These are phyloP conservation scores for Masticophis lateralis DNA, from an alignment of 2,797 vertebrate genomes.

Conservation along the genomic window DNA sequence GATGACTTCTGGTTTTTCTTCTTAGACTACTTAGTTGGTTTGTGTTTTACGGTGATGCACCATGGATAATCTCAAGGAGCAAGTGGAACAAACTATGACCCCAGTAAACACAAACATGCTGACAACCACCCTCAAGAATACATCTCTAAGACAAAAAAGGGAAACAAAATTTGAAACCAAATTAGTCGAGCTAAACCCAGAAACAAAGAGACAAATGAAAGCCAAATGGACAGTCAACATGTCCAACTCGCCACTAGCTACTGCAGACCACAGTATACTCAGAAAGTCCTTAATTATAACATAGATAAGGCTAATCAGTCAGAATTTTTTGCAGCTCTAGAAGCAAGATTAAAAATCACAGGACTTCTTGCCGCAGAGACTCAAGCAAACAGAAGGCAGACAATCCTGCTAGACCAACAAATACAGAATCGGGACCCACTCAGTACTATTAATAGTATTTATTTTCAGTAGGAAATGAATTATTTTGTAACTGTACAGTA, in stretches of 20 bases:
- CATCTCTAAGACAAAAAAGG: background rate
- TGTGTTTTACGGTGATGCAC: too few species aligned
- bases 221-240: background rate
- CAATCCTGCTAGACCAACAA: background rate
- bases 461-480: background rate
- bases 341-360: background rate
- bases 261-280: background rate
- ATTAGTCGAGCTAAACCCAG: background rate
- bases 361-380: background rate
- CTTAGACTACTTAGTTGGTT: too few species aligned
- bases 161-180: background rate
- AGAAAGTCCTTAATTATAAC: background rate
- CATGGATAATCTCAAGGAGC: too few species aligned
- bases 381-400: background rate
- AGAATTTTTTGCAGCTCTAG: background rate
- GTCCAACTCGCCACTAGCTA: background rate
- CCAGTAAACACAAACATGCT: background rate
- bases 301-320: background rate
- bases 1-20: too few species aligned
- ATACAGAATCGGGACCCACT: background rate
- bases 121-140: background rate
- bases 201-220: background rate
- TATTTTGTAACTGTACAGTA: background rate
- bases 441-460: background rate
- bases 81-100: too few species aligned